Percentiles rank a stretch among this genome's conserved stretches.
Evolutionary conservation across 2,113 vertebrate genomes (phyloP).

Genomic region (Microtus ochrogaster): DNA sequence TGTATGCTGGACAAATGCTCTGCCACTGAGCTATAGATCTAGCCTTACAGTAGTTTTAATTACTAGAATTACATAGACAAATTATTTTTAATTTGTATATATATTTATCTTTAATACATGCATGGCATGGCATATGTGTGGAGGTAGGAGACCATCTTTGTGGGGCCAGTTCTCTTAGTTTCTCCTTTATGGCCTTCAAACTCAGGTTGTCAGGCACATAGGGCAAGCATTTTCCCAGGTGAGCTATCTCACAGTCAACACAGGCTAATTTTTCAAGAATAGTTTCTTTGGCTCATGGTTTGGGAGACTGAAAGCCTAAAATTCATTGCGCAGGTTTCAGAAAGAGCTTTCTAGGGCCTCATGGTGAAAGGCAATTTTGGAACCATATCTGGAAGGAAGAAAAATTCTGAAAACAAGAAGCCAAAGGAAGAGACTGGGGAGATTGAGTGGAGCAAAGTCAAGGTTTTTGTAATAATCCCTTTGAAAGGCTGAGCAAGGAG

Average conservation of each 20-base stretch:
- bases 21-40: background rate
- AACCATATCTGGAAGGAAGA: background rate
- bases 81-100: background rate
- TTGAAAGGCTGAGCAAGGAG: background rate
- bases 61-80: background rate
- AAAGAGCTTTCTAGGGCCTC: background rate
- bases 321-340: background rate
- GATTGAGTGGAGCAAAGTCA: background rate
- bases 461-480: background rate
- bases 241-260: background rate
- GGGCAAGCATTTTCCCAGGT: background rate
- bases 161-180: background rate
- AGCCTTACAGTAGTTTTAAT: background rate
- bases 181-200: background rate
- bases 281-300: background rate
- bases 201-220: background rate
- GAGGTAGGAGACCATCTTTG: background rate
- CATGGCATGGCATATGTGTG: background rate
- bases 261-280: background rate
- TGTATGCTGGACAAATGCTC: background rate
- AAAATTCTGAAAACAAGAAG: background rate
- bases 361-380: background rate
- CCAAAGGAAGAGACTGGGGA: background rate
- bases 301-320: background rate
- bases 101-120: background rate